These are phyloP conservation scores for Leucopsar rothschildi DNA, from an alignment of 2,113 vertebrate genomes.

Conservation along the genomic window DNA sequence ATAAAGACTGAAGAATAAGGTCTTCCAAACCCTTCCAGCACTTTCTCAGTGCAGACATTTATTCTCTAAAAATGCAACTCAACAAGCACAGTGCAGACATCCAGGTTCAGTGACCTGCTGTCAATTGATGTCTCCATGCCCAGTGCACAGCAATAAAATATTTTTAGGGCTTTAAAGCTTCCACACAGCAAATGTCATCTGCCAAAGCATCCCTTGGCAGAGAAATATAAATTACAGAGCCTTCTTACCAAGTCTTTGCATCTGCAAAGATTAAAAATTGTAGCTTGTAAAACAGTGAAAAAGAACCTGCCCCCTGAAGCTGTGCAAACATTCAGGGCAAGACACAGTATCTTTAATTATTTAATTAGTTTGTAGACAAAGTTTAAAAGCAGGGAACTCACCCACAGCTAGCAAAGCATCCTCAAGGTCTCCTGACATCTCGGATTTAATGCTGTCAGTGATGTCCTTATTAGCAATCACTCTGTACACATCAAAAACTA, in stretches of 20 bases:
- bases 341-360: neutral
- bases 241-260: neutral
- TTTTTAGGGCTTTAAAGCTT: neutral
- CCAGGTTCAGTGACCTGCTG: neutral
- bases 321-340: neutral
- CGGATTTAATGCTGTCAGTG: slow-evolving; percentile 94
- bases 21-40: neutral
- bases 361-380: neutral
- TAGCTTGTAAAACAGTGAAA: neutral
- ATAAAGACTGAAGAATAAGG: neutral
- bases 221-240: neutral
- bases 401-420: slow-evolving; percentile 90
- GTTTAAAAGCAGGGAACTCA: slow-evolving; percentile 57
- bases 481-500: slow-evolving; percentile 92
- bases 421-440: slow-evolving; percentile 93
- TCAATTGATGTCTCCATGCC: neutral
- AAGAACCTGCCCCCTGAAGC: neutral
- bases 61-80: neutral
- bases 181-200: neutral
- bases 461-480: slow-evolving; percentile 85
- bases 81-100: neutral
- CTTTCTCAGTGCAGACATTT: neutral
- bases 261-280: neutral
- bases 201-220: neutral
- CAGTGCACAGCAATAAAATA: neutral